Conservation (phyloP, 2,888 invertebrate species). For the Andrena praecox region DNA sequence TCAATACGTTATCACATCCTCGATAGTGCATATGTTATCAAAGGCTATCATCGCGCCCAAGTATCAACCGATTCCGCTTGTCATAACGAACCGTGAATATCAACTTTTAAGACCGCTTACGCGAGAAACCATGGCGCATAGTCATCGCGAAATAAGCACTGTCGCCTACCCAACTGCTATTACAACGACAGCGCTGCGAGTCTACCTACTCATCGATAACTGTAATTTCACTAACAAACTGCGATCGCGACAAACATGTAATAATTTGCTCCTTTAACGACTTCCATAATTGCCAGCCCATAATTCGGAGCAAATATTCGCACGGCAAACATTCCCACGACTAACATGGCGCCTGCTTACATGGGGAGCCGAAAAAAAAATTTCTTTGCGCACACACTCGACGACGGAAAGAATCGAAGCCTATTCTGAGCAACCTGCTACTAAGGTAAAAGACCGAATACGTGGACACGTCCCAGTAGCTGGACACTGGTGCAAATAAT, state of each 20-base stretch:
- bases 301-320: slow-evolving; percentile 1
- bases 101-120: slow-evolving; percentile 6
- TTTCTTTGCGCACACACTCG: not conserved
- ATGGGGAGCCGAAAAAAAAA: slow-evolving; percentile 7
- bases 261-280: not conserved
- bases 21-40: slow-evolving; percentile 38
- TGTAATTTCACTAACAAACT: not conserved
- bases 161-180: slow-evolving; percentile 12
- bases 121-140: not conserved
- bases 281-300: not conserved
- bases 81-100: slow-evolving; percentile 10
- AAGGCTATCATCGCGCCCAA: slow-evolving; percentile 19
- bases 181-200: slow-evolving; percentile 14
- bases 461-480: too few relatives aligned
- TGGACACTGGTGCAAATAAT: too few relatives aligned
- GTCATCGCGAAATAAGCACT: slow-evolving; percentile 11
- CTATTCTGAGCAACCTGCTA: not conserved
- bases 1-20: slow-evolving; percentile 3
- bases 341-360: slow-evolving; percentile 17
- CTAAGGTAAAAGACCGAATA: too few relatives aligned
- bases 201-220: not conserved
- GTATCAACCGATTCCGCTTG: slow-evolving; percentile 25
- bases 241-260: not conserved
- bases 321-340: not conserved
- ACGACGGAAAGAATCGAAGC: not conserved